These are phyloP conservation scores for Nilaparvata lugens DNA, from an alignment of 1,140 invertebrate species.

Conservation along the genomic window DNA sequence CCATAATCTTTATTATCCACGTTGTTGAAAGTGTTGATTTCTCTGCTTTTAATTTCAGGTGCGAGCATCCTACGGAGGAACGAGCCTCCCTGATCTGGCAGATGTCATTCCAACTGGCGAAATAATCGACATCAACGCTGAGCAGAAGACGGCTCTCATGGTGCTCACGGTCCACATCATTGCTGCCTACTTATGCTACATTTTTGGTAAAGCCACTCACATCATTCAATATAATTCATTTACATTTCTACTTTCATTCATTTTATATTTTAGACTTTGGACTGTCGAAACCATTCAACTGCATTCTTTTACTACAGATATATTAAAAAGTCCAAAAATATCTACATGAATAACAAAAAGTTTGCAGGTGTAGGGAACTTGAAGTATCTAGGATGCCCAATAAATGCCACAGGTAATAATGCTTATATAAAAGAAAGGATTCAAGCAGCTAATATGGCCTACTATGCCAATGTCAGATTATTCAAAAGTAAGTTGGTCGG, in stretches of 20 bases:
- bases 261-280: too few species aligned
- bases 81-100: slow-evolving; percentile 57
- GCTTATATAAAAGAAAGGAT: too few species aligned
- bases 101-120: slow-evolving; percentile 62
- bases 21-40: too few species aligned
- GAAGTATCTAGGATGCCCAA: too few species aligned
- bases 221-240: neutral
- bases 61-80: slow-evolving; percentile 37
- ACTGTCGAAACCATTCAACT: neutral
- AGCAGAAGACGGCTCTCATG: slow-evolving; percentile 62
- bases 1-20: too few species aligned
- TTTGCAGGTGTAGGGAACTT: too few species aligned
- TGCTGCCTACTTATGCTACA: slow-evolving; percentile 78
- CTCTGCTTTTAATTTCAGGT: slow-evolving; percentile 37
- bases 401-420: too few species aligned
- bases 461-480: too few species aligned
- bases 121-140: slow-evolving; percentile 54
- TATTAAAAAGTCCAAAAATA: too few species aligned
- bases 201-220: slow-evolving; percentile 64
- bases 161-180: slow-evolving; percentile 73
- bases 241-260: neutral
- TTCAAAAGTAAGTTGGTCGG: too few species aligned
- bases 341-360: too few species aligned
- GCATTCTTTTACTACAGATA: neutral
- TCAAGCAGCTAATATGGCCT: too few species aligned